Percentiles rank a stretch among this genome's conserved stretches.
Evolutionary conservation across 2,113 vertebrate genomes (phyloP).

Genomic region (Micromys minutus): DNA sequence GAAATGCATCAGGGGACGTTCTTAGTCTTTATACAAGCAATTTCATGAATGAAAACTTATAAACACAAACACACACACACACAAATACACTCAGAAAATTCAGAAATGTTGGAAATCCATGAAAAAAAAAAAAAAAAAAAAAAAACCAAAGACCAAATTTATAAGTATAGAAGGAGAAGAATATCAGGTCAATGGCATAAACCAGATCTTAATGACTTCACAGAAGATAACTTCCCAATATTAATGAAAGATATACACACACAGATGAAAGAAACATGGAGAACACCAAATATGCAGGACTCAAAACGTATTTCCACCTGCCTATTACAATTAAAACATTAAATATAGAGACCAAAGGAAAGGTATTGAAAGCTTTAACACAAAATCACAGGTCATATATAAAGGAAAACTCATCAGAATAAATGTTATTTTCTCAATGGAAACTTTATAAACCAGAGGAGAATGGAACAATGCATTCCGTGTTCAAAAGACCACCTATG

Average conservation of each 20-base stretch:
- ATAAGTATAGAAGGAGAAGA: not conserved
- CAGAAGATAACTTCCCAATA: not conserved
- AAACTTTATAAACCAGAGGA: not conserved
- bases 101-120: not conserved
- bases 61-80: not conserved
- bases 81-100: not conserved
- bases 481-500: not conserved
- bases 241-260: not conserved
- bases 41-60: not conserved
- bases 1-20: too few species aligned
- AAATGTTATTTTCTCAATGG: not conserved
- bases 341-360: not conserved
- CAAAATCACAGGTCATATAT: too few species aligned
- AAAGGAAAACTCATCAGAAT: not conserved
- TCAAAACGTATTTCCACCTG: not conserved
- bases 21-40: not conserved
- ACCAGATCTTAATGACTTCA: not conserved
- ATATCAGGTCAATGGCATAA: not conserved
- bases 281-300: not conserved
- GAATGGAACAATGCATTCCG: not conserved
- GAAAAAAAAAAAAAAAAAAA: too few species aligned
- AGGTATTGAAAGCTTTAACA: not conserved
- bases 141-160: not conserved
- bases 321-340: not conserved
- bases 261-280: not conserved